These are phyloP conservation scores for Meandrina meandrites DNA, from an alignment of 92 coral and sea anemone genomes.

Conservation along the genomic window DNA sequence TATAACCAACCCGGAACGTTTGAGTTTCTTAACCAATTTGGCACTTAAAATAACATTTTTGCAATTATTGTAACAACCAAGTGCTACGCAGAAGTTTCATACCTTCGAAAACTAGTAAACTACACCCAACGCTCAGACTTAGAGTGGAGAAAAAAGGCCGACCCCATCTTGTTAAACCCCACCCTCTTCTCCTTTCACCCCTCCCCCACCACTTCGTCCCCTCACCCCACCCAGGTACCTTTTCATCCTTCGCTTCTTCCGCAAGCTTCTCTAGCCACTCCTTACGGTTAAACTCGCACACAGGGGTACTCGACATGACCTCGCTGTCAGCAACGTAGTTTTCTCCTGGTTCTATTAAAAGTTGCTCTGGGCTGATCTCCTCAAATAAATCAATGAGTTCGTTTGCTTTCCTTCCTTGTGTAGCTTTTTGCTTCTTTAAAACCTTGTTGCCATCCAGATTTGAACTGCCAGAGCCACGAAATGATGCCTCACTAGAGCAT, in stretches of 20 bases:
- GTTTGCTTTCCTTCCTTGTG: not conserved
- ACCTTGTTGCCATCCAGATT: not conserved
- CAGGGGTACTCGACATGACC: not conserved
- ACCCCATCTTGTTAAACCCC: not conserved
- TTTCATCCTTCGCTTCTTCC: not conserved
- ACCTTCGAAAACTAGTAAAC: too few relatives aligned
- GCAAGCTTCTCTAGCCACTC: not conserved
- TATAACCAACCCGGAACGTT: too few relatives aligned
- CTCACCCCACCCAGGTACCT: conserved; percentile 1
- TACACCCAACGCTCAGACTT: not conserved
- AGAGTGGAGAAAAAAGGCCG: not conserved
- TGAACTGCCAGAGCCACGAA: too few relatives aligned
- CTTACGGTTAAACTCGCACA: not conserved
- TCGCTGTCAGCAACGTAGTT: not conserved
- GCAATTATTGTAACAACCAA: too few relatives aligned
- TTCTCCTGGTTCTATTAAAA: conserved; percentile 24
- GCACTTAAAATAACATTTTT: too few relatives aligned
- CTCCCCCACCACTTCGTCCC: not conserved
- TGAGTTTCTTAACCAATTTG: too few relatives aligned
- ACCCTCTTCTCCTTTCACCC: not conserved
- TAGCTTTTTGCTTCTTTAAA: not conserved
- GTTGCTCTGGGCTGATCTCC: conserved; percentile 25
- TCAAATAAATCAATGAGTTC: conserved; percentile 26
- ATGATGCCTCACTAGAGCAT: not conserved
- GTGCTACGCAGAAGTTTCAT: too few relatives aligned